Conservation (phyloP, 2,797 vertebrate species). For the Decapterus maruadsi region DNA sequence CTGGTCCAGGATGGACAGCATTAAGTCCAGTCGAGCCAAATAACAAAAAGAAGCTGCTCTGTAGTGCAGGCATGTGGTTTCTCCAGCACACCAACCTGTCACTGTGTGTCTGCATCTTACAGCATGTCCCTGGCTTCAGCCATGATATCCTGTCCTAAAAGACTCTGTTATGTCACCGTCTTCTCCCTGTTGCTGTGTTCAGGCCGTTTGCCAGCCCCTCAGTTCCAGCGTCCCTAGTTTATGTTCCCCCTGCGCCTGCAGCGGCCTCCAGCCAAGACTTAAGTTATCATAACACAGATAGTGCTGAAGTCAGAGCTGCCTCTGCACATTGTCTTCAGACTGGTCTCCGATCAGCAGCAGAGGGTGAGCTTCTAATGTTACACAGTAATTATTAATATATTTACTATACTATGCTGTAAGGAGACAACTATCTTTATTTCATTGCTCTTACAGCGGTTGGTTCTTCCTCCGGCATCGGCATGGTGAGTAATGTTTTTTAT, state of each 20-base stretch:
- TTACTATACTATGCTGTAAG: constrained; percentile 1
- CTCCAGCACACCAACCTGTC: not conserved
- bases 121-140: not conserved
- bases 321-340: constrained; percentile 43
- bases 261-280: constrained; percentile 48
- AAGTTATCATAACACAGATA: constrained; percentile 65
- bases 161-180: constrained; percentile 27
- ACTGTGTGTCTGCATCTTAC: not conserved
- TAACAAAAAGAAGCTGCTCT: no score
- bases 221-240: constrained; percentile 30
- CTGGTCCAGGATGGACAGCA: no score
- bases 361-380: constrained; percentile 54
- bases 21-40: no score
- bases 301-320: constrained; percentile 32
- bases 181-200: constrained; percentile 33
- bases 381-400: constrained; percentile 8
- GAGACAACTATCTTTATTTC: constrained; percentile 21
- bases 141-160: constrained; percentile 7
- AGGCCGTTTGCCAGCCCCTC: constrained; percentile 47
- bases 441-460: constrained; percentile 47
- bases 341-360: constrained; percentile 31
- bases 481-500: constrained; percentile 54
- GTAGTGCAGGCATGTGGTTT: not conserved
- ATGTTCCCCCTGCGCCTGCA: not conserved
- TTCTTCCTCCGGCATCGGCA: constrained; percentile 10